A percentile compares a stretch with the other conserved stretches of the same genome.
Evolutionary conservation across 1,140 invertebrate species (phyloP).

Genomic region (Drosophila pseudoobscura): DNA sequence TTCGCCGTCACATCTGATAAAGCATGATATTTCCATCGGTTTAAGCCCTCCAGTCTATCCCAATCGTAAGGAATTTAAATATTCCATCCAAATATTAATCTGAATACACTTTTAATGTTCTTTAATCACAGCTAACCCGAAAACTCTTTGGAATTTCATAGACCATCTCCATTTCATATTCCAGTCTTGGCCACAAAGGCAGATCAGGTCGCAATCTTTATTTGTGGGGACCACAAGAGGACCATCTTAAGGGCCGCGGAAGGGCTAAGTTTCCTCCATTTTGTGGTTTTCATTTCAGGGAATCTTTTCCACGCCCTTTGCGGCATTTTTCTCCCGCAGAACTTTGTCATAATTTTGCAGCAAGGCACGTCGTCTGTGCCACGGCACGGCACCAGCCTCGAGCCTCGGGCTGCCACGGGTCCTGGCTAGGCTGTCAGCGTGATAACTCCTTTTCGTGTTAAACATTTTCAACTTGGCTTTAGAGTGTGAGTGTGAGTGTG

Average conservation of each 20-base stretch:
- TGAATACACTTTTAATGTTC: too few species aligned
- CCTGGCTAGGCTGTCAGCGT: constrained; percentile 65
- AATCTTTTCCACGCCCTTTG: constrained; percentile 28
- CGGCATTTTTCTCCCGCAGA: constrained; percentile 64
- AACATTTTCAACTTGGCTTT: constrained; percentile 74
- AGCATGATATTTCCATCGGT: too few species aligned
- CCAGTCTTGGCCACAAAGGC: background rate
- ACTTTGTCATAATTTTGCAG: constrained; percentile 73
- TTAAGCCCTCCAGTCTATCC: too few species aligned
- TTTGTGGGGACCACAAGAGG: constrained; percentile 8
- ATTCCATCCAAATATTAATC: too few species aligned
- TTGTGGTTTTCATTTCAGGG: constrained; percentile 33
- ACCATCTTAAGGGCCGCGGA: constrained; percentile 20
- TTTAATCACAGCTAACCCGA: too few species aligned
- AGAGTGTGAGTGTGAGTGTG: constrained; percentile 31
- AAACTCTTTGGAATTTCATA: background rate
- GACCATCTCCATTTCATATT: background rate
- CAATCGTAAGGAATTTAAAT: too few species aligned
- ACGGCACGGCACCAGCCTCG: background rate
- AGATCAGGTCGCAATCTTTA: constrained; percentile 7
- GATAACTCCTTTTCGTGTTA: constrained; percentile 80
- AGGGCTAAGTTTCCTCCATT: constrained; percentile 5
- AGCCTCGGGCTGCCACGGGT: constrained; percentile 20
- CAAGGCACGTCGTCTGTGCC: constrained; percentile 47
- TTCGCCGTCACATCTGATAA: too few species aligned